phyloP scores from a whole-genome alignment of 2,888 invertebrate species.

The Aphelenchoides bicaudatus region DNA sequence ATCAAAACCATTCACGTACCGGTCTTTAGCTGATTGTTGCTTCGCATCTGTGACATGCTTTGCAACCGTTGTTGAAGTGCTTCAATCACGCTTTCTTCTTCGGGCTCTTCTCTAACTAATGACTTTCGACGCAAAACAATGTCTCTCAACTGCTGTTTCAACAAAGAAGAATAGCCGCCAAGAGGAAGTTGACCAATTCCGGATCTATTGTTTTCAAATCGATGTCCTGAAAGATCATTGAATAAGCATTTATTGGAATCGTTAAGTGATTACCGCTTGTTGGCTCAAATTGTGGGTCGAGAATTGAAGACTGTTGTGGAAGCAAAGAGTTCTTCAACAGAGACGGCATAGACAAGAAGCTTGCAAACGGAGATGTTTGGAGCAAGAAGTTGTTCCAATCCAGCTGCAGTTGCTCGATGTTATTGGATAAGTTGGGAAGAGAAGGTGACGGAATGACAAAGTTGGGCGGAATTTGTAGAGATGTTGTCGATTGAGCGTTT shows the following conservation, averaged over 20 bases:
- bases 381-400: conserved; percentile 44
- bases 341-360: conserved; percentile 57
- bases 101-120: conserved; percentile 58
- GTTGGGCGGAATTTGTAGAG: conserved; percentile 35
- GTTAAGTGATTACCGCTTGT: not conserved
- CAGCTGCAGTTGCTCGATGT: conserved; percentile 31
- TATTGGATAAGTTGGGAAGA: conserved; percentile 51
- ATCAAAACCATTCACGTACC: conserved; percentile 17
- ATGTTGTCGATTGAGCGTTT: conserved; percentile 28
- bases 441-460: conserved; percentile 53
- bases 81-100: conserved; percentile 43
- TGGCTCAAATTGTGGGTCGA: conserved; percentile 24
- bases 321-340: conserved; percentile 41
- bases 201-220: conserved; percentile 3
- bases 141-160: conserved; percentile 58
- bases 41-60: not conserved
- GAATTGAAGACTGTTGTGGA: conserved; percentile 26
- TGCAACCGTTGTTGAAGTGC: conserved; percentile 23
- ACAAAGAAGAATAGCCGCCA: conserved; percentile 51
- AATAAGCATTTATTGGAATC: not conserved
- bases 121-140: conserved; percentile 47
- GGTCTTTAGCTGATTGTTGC: conserved; percentile 28
- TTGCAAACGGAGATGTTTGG: conserved; percentile 38
- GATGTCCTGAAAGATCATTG: conserved; percentile 10
- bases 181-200: conserved; percentile 20